Conservation (phyloP, 2,888 invertebrate species). For the Theodoxus fluviatilis region DNA sequence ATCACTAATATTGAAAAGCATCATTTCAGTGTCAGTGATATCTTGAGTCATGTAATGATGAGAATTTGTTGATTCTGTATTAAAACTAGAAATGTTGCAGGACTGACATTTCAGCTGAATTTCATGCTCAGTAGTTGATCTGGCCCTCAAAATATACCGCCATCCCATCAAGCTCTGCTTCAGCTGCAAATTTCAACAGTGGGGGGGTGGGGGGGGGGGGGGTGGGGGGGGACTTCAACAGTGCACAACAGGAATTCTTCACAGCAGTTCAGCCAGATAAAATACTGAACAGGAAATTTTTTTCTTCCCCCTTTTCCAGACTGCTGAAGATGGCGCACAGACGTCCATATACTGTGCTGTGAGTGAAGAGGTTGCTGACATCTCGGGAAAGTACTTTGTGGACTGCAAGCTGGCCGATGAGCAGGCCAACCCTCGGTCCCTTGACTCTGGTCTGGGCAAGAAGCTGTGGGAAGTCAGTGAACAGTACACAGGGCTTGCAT, state of each 20-base stretch:
- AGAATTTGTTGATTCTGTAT: too few relatives aligned
- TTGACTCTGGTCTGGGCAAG: conserved; percentile 43
- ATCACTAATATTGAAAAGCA: too few relatives aligned
- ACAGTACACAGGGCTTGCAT: conserved; percentile 36
- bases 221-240: too few relatives aligned
- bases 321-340: conserved; percentile 58
- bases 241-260: background rate
- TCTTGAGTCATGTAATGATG: too few relatives aligned
- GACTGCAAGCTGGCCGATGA: conserved; percentile 45
- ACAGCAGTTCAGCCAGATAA: background rate
- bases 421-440: conserved; percentile 36
- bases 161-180: background rate
- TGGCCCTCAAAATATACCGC: background rate
- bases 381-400: conserved; percentile 52
- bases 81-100: too few relatives aligned
- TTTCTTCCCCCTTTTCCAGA: conserved; percentile 38
- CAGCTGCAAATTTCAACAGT: background rate
- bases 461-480: conserved; percentile 53
- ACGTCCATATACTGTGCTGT: conserved; percentile 60
- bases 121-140: too few relatives aligned
- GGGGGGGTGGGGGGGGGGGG: too few relatives aligned
- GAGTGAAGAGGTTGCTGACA: conserved; percentile 45
- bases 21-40: too few relatives aligned
- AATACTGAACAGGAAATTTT: background rate
- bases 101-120: too few relatives aligned